phyloP scores from a whole-genome alignment of 1,140 invertebrate species.

The Tetramorium parvispinum region DNA sequence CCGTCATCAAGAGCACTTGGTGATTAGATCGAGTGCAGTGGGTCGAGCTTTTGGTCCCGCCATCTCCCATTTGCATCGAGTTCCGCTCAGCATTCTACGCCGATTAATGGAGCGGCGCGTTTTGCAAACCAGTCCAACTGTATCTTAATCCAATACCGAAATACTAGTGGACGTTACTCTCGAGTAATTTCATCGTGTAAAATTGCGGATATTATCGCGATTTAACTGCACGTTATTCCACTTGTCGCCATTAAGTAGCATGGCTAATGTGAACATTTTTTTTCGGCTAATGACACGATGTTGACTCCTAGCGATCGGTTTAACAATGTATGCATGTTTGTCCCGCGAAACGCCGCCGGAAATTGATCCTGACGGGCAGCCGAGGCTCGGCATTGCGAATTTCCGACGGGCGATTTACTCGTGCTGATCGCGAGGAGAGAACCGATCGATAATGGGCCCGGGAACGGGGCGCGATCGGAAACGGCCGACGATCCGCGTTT shows the following conservation, averaged over 20 bases:
- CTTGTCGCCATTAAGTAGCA: background rate
- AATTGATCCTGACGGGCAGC: background rate
- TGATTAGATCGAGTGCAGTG: constrained; percentile 70
- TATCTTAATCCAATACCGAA: background rate
- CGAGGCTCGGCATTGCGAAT: background rate
- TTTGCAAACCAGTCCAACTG: background rate
- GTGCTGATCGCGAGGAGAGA: background rate
- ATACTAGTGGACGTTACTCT: no score
- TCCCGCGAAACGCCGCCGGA: background rate
- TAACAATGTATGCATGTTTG: background rate
- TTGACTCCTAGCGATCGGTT: background rate
- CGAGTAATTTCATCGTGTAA: background rate
- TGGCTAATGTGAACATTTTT: background rate
- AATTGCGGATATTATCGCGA: background rate
- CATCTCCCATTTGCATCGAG: constrained; percentile 36
- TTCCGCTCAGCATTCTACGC: constrained; percentile 28
- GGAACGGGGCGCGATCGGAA: constrained; percentile 25
- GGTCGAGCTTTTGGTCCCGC: constrained; percentile 61
- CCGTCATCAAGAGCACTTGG: constrained; percentile 68
- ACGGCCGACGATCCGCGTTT: constrained; percentile 3
- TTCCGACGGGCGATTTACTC: background rate
- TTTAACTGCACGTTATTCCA: background rate
- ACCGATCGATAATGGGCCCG: constrained; percentile 13
- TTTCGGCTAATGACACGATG: background rate
- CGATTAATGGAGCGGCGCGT: constrained; percentile 10